Conservation (phyloP, 2,113 vertebrate genomes). For the Megaleporinus macrocephalus region DNA sequence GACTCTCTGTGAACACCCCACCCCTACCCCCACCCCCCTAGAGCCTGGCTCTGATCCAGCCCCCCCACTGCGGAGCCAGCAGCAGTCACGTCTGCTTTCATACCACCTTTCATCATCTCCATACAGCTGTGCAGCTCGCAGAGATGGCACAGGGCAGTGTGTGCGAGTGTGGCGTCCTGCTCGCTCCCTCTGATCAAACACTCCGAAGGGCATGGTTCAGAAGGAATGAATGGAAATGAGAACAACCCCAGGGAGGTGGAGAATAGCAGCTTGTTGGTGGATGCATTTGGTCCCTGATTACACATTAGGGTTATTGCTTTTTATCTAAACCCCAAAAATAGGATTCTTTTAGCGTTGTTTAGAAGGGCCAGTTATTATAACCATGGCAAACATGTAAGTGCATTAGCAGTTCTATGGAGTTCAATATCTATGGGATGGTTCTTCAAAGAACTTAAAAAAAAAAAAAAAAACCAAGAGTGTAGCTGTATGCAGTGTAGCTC, state of each 20-base stretch:
- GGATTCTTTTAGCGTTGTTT: no score
- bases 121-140: background rate
- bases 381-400: no score
- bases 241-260: background rate
- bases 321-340: background rate
- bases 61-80: constrained; percentile 25
- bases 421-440: no score
- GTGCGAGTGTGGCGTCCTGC: constrained; percentile 28
- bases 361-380: no score
- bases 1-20: background rate
- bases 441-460: no score
- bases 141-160: background rate
- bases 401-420: no score
- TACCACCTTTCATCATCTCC: constrained; percentile 25
- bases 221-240: background rate
- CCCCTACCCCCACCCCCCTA: background rate
- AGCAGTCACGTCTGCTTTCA: constrained; percentile 23
- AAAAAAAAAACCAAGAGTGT: no score
- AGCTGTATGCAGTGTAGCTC: no score
- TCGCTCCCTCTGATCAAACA: background rate
- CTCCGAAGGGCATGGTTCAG: background rate
- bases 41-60: constrained; percentile 35
- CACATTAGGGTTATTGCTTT: background rate
- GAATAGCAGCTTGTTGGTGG: background rate
- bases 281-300: background rate